phyloP scores from a whole-genome alignment of 2,797 vertebrate species.

The Microctenopoma steveboyesi region DNA sequence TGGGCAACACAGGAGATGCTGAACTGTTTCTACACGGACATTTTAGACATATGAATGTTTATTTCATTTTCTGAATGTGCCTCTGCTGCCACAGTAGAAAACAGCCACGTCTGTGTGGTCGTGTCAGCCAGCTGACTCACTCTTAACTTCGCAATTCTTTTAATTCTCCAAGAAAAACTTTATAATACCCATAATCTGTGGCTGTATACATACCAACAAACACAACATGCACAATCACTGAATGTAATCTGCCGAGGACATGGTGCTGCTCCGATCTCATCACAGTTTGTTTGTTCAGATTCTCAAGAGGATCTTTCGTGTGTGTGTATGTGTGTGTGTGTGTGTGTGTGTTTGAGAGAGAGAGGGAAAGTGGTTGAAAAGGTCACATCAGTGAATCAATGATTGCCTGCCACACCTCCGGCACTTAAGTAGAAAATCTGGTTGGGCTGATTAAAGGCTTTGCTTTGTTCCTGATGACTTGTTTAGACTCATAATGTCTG shows the following conservation, averaged over 20 bases:
- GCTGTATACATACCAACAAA: constrained; percentile 1
- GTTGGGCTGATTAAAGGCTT: constrained; percentile 56
- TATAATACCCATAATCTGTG: not conserved
- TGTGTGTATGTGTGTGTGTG: constrained; percentile 23
- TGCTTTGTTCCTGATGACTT: constrained; percentile 48
- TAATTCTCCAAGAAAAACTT: constrained; percentile 16
- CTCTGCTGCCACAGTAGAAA: too few relatives aligned
- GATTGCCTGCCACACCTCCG: constrained; percentile 58
- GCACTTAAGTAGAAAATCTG: constrained; percentile 41
- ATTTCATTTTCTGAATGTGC: too few relatives aligned
- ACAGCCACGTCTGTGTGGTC: too few relatives aligned
- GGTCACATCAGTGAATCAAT: constrained; percentile 71
- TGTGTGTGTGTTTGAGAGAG: constrained; percentile 11
- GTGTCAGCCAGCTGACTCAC: not conserved
- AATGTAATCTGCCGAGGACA: constrained; percentile 38
- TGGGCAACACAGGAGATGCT: too few relatives aligned
- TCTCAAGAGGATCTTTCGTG: constrained; percentile 37
- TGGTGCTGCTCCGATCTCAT: constrained; percentile 55
- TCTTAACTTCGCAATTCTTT: not conserved
- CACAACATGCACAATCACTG: constrained; percentile 9
- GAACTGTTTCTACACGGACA: too few relatives aligned
- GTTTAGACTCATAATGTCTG: constrained; percentile 41
- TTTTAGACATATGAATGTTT: too few relatives aligned
- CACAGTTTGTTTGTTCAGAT: constrained; percentile 55
- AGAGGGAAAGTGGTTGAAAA: constrained; percentile 50